These are phyloP conservation scores for Australoheros facetus DNA, from an alignment of 2,797 vertebrate genomes.

Conservation along the genomic window DNA sequence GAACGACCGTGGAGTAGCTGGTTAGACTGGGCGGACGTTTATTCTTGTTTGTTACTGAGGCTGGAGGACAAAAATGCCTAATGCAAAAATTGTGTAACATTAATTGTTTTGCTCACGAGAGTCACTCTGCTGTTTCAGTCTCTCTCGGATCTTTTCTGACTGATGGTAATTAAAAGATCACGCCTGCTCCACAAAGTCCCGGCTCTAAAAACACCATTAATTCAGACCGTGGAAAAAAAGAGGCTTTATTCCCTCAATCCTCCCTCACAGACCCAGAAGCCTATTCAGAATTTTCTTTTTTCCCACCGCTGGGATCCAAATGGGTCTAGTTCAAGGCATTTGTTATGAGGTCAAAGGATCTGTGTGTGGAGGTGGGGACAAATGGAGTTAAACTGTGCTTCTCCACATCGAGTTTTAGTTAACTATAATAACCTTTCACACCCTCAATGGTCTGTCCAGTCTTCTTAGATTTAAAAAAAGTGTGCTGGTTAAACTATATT, in stretches of 20 bases:
- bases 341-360: slow-evolving; percentile 64
- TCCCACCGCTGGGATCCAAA: slow-evolving; percentile 73
- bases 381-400: slow-evolving; percentile 8
- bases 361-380: slow-evolving; percentile 45
- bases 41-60: not conserved
- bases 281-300: slow-evolving; percentile 72
- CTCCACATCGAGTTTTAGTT: not conserved
- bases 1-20: slow-evolving; percentile 14
- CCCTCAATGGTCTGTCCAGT: slow-evolving; percentile 40
- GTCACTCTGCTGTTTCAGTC: not conserved
- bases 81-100: not conserved
- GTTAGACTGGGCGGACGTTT: slow-evolving; percentile 17
- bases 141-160: slow-evolving; percentile 1
- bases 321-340: slow-evolving; percentile 57
- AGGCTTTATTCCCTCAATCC: slow-evolving; percentile 57
- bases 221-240: slow-evolving; percentile 52
- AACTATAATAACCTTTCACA: not conserved
- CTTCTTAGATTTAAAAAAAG: slow-evolving; percentile 55
- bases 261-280: slow-evolving; percentile 60
- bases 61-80: not conserved
- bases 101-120: not conserved
- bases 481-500: slow-evolving; percentile 11
- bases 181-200: slow-evolving; percentile 40
- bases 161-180: slow-evolving; percentile 52
- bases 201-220: slow-evolving; percentile 52